phyloP scores from a whole-genome alignment of 64 coral and sea anemone genomes.

The Astreopora myriophthalma region DNA sequence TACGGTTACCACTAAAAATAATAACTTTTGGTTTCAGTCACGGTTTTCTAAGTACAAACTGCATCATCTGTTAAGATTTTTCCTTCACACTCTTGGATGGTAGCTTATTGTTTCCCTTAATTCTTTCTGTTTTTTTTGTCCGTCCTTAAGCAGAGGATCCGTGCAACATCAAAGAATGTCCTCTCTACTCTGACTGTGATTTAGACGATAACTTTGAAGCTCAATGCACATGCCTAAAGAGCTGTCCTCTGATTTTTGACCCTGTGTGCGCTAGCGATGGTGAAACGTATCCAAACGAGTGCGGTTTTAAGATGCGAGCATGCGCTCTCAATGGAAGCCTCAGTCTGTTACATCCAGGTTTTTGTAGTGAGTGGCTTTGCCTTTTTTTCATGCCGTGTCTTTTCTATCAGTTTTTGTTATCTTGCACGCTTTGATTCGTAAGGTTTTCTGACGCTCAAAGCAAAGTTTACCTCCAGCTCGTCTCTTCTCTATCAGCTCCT shows the following conservation, averaged over 20 bases:
- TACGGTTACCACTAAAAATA: too few species aligned
- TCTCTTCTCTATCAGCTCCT: slow-evolving; percentile 10
- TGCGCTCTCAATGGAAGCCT: slow-evolving; percentile 48
- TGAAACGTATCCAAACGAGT: slow-evolving; percentile 78
- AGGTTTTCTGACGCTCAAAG: neutral
- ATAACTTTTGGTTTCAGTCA: too few species aligned
- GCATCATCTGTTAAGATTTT: neutral
- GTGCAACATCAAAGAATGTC: slow-evolving; percentile 22
- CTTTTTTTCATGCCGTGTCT: neutral
- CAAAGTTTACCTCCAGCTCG: too few species aligned
- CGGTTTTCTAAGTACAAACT: too few species aligned
- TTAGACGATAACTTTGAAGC: slow-evolving; percentile 36
- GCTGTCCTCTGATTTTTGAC: slow-evolving; percentile 53
- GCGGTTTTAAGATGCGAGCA: slow-evolving; percentile 68
- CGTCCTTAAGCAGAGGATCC: slow-evolving; percentile 14
- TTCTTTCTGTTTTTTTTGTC: neutral
- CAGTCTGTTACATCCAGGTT: slow-evolving; percentile 36
- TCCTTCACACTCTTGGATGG: neutral
- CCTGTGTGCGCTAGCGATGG: slow-evolving; percentile 86
- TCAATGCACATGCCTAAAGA: slow-evolving; percentile 49
- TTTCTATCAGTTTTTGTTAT: neutral
- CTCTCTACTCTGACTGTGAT: slow-evolving; percentile 50
- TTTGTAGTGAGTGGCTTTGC: slow-evolving; percentile 79
- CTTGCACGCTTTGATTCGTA: neutral
- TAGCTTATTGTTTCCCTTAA: neutral